A percentile compares a stretch with the other conserved stretches of the same genome.
These are phyloP conservation scores for Lamproptera curius DNA, from an alignment of 2,888 invertebrate species.

Conservation along the genomic window DNA sequence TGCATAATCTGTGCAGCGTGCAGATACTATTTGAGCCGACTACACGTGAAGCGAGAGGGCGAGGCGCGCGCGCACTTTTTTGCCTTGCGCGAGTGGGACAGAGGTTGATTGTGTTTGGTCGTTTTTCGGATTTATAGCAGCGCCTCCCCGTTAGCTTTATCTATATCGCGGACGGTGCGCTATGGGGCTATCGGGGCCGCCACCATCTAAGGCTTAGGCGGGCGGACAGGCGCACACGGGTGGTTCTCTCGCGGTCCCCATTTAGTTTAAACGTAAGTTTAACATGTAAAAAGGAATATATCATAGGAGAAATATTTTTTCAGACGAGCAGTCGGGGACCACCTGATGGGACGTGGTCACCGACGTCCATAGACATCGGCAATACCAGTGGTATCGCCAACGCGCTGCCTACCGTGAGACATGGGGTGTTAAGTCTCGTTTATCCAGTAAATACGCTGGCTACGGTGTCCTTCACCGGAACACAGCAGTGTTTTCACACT, in stretches of 20 bases:
- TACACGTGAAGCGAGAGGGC: constrained; percentile 39
- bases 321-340: too few relatives aligned
- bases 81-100: constrained; percentile 42
- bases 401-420: too few relatives aligned
- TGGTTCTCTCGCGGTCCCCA: constrained; percentile 21
- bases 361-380: too few relatives aligned
- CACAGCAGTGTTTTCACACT: too few relatives aligned
- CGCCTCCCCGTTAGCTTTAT: constrained; percentile 69
- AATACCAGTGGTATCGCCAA: too few relatives aligned
- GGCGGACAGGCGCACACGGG: constrained; percentile 38
- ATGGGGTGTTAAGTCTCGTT: too few relatives aligned
- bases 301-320: too few relatives aligned
- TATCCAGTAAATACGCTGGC: too few relatives aligned
- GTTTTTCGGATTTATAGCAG: constrained; percentile 62
- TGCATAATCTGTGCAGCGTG: neutral
- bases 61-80: constrained; percentile 39
- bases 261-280: constrained; percentile 18
- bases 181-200: constrained; percentile 65
- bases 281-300: too few relatives aligned
- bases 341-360: too few relatives aligned
- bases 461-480: too few relatives aligned
- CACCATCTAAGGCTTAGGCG: constrained; percentile 49
- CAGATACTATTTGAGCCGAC: constrained; percentile 29
- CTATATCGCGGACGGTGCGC: constrained; percentile 62
- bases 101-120: constrained; percentile 38